Evolutionary conservation across 1,140 invertebrate genomes (phyloP).

Genomic region (Trichomalopsis sarcophagae): DNA sequence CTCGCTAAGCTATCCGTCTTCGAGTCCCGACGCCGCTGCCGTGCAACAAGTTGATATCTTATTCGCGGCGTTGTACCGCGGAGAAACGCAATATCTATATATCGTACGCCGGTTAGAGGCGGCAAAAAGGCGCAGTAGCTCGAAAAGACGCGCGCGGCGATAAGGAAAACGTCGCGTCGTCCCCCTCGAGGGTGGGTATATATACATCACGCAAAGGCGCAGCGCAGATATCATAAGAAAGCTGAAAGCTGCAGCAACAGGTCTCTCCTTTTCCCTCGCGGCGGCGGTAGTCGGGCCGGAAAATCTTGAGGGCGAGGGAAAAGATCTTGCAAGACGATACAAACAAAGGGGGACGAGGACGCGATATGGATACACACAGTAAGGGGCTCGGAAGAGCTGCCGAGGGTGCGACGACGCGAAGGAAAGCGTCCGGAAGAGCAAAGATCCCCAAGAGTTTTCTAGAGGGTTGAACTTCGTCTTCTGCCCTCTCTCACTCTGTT

Average conservation of each 20-base stretch:
- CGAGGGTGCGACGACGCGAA: slow-evolving; percentile 57
- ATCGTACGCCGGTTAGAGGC: not conserved
- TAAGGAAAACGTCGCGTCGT: slow-evolving; percentile 56
- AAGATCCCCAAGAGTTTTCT: slow-evolving; percentile 56
- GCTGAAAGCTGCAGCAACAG: slow-evolving; percentile 56
- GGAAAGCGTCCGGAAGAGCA: slow-evolving; percentile 57
- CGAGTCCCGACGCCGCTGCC: not conserved
- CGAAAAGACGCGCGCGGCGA: slow-evolving; percentile 17
- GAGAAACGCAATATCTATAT: not conserved
- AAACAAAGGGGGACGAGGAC: slow-evolving; percentile 29
- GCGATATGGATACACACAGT: slow-evolving; percentile 14
- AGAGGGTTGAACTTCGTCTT: slow-evolving; percentile 47
- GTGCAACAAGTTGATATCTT: slow-evolving; percentile 70
- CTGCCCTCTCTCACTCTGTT: slow-evolving; percentile 53
- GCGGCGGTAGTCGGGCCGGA: slow-evolving; percentile 56
- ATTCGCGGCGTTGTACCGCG: slow-evolving; percentile 50
- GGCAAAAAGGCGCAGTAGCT: not conserved
- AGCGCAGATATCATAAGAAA: slow-evolving; percentile 52
- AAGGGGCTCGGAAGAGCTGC: not conserved
- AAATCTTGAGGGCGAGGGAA: slow-evolving; percentile 66
- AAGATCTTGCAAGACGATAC: slow-evolving; percentile 60
- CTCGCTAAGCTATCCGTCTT: not conserved
- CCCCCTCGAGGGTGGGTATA: not conserved
- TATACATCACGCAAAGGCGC: not conserved
- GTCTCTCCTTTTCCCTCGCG: slow-evolving; percentile 49